phyloP scores from a whole-genome alignment of 2,888 invertebrate genomes.

The Pristionchus fissidentatus region DNA sequence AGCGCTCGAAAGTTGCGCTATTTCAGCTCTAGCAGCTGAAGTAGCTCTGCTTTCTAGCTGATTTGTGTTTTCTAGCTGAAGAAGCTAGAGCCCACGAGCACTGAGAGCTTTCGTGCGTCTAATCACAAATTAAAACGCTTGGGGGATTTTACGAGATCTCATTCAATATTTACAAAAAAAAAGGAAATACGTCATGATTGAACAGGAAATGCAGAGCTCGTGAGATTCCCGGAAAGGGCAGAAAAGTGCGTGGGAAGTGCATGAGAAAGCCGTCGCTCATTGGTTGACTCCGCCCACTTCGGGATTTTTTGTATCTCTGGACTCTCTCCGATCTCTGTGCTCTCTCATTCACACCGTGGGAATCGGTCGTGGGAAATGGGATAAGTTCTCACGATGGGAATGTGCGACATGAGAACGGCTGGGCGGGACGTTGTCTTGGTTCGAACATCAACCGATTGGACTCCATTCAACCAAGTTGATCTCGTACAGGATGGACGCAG shows the following conservation, averaged over 20 bases:
- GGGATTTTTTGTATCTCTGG: background rate
- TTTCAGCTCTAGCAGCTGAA: too few relatives aligned
- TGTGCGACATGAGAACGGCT: background rate
- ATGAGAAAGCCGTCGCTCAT: background rate
- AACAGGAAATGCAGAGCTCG: background rate
- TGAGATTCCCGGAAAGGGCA: background rate
- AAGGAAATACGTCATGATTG: background rate
- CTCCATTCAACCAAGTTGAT: constrained; percentile 3
- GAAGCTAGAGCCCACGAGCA: too few relatives aligned
- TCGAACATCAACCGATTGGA: background rate
- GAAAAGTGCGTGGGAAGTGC: background rate
- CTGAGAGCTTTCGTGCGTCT: too few relatives aligned
- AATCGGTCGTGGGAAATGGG: background rate
- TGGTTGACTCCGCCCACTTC: background rate
- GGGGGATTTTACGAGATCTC: too few relatives aligned
- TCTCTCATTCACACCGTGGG: constrained; percentile 13
- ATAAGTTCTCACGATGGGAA: constrained; percentile 12
- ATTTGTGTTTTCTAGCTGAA: too few relatives aligned
- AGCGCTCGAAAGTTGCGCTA: too few relatives aligned
- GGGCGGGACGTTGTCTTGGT: background rate
- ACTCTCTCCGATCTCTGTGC: background rate
- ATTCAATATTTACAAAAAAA: background rate
- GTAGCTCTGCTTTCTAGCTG: too few relatives aligned
- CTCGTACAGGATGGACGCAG: constrained; percentile 23
- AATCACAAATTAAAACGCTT: too few relatives aligned